Percentiles rank a stretch among this genome's conserved stretches.
Conservation (phyloP, 2,797 vertebrate genomes). For the Falco biarmicus region DNA sequence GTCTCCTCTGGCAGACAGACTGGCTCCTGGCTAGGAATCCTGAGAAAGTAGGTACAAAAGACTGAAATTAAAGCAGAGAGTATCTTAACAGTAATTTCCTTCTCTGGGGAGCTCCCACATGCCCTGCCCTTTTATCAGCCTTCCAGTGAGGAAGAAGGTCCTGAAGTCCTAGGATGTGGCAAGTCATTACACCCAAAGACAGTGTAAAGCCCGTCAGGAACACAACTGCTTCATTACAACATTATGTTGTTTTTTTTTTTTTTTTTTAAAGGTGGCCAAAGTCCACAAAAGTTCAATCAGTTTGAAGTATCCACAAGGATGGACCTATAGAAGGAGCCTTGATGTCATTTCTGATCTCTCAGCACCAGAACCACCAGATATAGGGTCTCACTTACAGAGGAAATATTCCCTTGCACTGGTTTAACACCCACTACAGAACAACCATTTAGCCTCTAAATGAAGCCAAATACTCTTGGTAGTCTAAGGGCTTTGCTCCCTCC, state of each 20-base stretch:
- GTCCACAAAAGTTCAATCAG: not conserved
- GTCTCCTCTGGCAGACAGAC: slow-evolving; percentile 14
- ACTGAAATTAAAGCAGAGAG: not conserved
- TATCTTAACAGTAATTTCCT: not conserved
- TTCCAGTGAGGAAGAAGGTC: not conserved
- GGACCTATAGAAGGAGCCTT: not conserved
- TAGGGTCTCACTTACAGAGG: not conserved
- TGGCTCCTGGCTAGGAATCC: slow-evolving; percentile 38
- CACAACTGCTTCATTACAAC: not conserved
- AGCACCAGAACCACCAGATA: not conserved
- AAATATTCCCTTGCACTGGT: not conserved
- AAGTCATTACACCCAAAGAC: not conserved
- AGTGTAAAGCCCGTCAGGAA: not conserved
- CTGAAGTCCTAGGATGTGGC: not conserved
- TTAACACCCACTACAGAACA: not conserved
- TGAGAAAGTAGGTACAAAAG: not conserved
- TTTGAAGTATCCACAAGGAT: not conserved
- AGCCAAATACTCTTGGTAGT: not conserved
- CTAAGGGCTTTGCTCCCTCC: not conserved
- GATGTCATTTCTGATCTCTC: accelerated
- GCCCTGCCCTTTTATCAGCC: not conserved
- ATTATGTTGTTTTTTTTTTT: no score
- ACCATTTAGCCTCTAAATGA: not conserved
- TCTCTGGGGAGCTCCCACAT: not conserved
- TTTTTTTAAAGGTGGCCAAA: no score